Base-by-base conservation (phyloP, 2,113 vertebrate genomes). In the Solenodon paradoxus region DNA sequence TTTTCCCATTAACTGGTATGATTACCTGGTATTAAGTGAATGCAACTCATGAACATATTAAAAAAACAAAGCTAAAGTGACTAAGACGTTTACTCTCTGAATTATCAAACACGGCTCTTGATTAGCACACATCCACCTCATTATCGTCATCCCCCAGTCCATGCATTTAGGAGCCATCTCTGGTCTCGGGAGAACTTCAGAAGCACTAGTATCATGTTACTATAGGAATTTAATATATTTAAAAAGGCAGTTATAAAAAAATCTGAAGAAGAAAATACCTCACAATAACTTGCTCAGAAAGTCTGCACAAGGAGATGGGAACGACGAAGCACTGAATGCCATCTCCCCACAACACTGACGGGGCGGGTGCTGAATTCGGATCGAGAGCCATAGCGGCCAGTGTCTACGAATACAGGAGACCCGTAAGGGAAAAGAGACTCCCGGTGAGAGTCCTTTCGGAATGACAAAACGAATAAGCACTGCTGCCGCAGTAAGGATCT, bases 21-120 rank as follows among this genome's bases (percentile, higher is more conserved):
- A 75, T 51, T 85, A 86, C 15, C 55, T 35, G 47, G 17, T 55
- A 77, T 20, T 92, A 88, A 66, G 5, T 57, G 19, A 88, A 82
- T 26, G 3, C n/a, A 94, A 5, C 24, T 71, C 68, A 92, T 32
- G 30, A 94, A 95, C 71, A 94, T 30, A 81, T 82, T 57, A 71
- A n/a, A 47, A 72, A 74, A 82, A 91, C 82, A 72, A 90, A 90
- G 17, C 51, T 88, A 72, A 90, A 90, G 17, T 59, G 10, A 90
- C 19, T 32, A 51, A 9, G 22, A 28, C 42, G 61, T 85, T 71
- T 69, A 49, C 49, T 61, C 15, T 86, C 64, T 68, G 63, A 57
- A 61, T 83, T 24, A 92, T 30, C 45, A 78, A 89, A 38, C 9
- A 28, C 20, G 5, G 59, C 55, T n/a, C 55, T 71, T 72, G 13